Percentiles rank a stretch among this genome's conserved stretches.
Evolutionary conservation across 1,140 invertebrate species (phyloP).

Genomic region (Cataglyphis hispanica): DNA sequence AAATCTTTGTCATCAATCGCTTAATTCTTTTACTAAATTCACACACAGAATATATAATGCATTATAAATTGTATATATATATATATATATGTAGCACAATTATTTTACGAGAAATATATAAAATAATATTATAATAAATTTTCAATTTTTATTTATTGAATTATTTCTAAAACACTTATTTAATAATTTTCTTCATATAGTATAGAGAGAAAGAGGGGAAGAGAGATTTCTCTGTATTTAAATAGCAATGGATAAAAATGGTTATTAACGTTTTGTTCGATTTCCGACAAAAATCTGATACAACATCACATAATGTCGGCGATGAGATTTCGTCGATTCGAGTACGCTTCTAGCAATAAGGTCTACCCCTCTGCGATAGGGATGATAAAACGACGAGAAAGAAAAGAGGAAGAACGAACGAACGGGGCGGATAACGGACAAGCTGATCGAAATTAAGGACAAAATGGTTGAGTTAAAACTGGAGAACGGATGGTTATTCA

Average conservation of each 20-base stretch:
- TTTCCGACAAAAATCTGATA: constrained; percentile 45
- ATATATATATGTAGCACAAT: too few relatives aligned
- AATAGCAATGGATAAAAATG: constrained; percentile 3
- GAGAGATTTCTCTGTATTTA: neutral
- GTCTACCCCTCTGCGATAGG: constrained; percentile 37
- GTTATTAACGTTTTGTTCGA: constrained; percentile 37
- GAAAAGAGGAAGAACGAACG: constrained; percentile 48
- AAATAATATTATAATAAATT: constrained; percentile 12
- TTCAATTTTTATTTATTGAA: constrained; percentile 12
- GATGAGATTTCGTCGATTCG: constrained; percentile 57
- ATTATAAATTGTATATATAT: neutral
- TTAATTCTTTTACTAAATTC: neutral
- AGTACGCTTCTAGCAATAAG: constrained; percentile 55
- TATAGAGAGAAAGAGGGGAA: neutral
- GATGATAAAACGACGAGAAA: constrained; percentile 58
- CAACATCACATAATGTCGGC: constrained; percentile 27
- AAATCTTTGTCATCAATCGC: neutral
- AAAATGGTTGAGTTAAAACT: constrained; percentile 62
- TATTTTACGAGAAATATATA: neutral
- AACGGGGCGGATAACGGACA: constrained; percentile 52
- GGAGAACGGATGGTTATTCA: constrained; percentile 54
- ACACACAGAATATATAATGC: too few relatives aligned
- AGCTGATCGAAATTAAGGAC: constrained; percentile 64
- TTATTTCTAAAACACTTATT: neutral
- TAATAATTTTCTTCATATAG: constrained; percentile 2